These are phyloP conservation scores for Petrocephalus microphthalmus DNA, from an alignment of 2,113 vertebrate species.

Conservation along the genomic window DNA sequence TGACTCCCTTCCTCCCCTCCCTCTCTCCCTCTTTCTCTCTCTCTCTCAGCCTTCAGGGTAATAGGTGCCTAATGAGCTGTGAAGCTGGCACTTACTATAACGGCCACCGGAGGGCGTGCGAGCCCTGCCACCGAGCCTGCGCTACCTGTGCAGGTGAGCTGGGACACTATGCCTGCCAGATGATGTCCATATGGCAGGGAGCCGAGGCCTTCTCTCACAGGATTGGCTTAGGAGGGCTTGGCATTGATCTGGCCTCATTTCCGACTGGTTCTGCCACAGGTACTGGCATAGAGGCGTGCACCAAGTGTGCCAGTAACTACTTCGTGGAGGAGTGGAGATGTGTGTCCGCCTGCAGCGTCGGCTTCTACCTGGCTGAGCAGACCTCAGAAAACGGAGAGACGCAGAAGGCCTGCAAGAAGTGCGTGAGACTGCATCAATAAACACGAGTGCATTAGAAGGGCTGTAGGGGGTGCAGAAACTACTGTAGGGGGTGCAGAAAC, in stretches of 20 bases:
- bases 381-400: slow-evolving; percentile 67
- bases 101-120: slow-evolving; percentile 74
- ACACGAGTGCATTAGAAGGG: neutral
- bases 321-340: slow-evolving; percentile 89
- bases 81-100: slow-evolving; percentile 82
- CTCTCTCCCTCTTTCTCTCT: neutral
- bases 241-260: neutral
- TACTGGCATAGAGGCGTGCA: slow-evolving; percentile 81
- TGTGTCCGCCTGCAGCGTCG: slow-evolving; percentile 73
- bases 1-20: neutral
- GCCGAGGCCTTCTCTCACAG: neutral
- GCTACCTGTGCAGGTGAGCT: slow-evolving; percentile 84
- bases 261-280: slow-evolving; percentile 53
- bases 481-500: neutral
- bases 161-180: neutral
- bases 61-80: slow-evolving; percentile 78
- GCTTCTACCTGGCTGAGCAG: slow-evolving; percentile 77
- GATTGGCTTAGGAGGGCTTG: neutral
- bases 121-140: slow-evolving; percentile 81
- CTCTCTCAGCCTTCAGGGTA: slow-evolving; percentile 74
- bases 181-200: neutral
- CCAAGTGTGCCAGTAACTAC: slow-evolving; percentile 78
- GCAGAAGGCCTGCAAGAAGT: slow-evolving; percentile 82
- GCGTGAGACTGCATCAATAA: slow-evolving; percentile 43
- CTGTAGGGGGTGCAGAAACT: neutral